phyloP scores from a whole-genome alignment of 2,113 vertebrate genomes.

The Entelurus aequoreus region DNA sequence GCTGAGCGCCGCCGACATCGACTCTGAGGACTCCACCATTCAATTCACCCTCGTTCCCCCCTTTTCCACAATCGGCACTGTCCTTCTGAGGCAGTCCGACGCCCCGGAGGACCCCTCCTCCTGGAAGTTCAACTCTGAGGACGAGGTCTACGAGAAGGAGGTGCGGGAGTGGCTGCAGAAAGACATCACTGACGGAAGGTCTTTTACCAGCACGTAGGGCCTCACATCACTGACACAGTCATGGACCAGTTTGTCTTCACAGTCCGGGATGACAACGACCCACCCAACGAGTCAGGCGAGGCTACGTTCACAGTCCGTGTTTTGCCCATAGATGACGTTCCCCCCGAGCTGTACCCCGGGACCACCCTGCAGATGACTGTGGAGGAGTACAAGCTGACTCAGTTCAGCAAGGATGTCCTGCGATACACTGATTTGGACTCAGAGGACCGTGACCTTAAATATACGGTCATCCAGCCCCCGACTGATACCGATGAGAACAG shows the following conservation, averaged over 20 bases:
- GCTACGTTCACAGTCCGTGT: conserved; percentile 79
- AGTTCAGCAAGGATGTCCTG: conserved; percentile 81
- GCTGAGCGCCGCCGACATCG: conserved; percentile 88
- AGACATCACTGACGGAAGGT: conserved; percentile 83
- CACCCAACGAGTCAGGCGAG: conserved; percentile 83
- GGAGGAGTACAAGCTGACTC: conserved; percentile 85
- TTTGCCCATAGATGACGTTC: conserved; percentile 83
- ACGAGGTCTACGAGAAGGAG: conserved; percentile 81
- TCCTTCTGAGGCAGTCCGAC: conserved; percentile 82
- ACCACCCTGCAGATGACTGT: conserved; percentile 84
- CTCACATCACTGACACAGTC: conserved; percentile 78
- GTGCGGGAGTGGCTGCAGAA: conserved; percentile 86
- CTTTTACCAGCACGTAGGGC: conserved; percentile 83
- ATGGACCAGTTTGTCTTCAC: conserved; percentile 84
- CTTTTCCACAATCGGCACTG: conserved; percentile 68
- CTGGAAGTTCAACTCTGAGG: conserved; percentile 77
- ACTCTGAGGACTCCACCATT: conserved; percentile 87
- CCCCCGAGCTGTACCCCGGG: conserved; percentile 80
- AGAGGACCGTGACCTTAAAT: conserved; percentile 85
- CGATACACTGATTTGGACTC: conserved; percentile 89
- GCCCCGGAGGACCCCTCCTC: conserved; percentile 78
- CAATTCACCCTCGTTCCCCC: conserved; percentile 79
- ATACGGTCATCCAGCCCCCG: conserved; percentile 80
- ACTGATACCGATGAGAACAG: conserved; percentile 85
- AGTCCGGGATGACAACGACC: conserved; percentile 90